These are phyloP conservation scores for Sarcophaga rosellei DNA, from an alignment of 2,888 invertebrate genomes.

Conservation along the genomic window DNA sequence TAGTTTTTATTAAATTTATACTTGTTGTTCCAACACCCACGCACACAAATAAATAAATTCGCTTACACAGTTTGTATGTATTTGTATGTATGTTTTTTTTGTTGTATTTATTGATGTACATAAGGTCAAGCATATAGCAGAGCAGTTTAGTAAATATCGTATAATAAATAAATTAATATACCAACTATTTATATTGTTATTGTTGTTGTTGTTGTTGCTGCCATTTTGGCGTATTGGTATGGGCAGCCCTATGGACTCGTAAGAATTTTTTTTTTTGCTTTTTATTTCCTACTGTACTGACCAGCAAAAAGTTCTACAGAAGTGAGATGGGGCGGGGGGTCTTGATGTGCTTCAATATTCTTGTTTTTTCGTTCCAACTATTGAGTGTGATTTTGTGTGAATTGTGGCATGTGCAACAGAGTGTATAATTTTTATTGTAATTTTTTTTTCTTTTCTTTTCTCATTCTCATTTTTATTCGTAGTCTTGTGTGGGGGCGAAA, in stretches of 20 bases:
- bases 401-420: slow-evolving; percentile 73
- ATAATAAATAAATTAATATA: slow-evolving; percentile 13
- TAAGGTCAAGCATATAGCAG: slow-evolving; percentile 54
- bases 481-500: not conserved
- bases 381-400: slow-evolving; percentile 71
- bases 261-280: slow-evolving; percentile 47
- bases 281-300: slow-evolving; percentile 2
- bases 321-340: not conserved
- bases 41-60: slow-evolving; percentile 12
- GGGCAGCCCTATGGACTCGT: slow-evolving; percentile 36
- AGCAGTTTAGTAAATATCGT: not conserved
- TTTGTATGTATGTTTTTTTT: slow-evolving; percentile 9
- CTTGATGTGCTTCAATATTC: slow-evolving; percentile 33
- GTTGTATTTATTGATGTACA: slow-evolving; percentile 4
- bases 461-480: no score
- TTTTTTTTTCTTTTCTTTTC: slow-evolving; percentile 18
- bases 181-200: slow-evolving; percentile 40
- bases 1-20: slow-evolving; percentile 70
- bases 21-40: slow-evolving; percentile 1
- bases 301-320: not conserved
- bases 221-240: not conserved
- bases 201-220: not conserved
- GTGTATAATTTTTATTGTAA: slow-evolving; percentile 71
- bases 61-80: not conserved
- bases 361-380: slow-evolving; percentile 29